These are phyloP conservation scores for Rhinichthys klamathensis DNA, from an alignment of 2,113 vertebrate species.

Conservation along the genomic window DNA sequence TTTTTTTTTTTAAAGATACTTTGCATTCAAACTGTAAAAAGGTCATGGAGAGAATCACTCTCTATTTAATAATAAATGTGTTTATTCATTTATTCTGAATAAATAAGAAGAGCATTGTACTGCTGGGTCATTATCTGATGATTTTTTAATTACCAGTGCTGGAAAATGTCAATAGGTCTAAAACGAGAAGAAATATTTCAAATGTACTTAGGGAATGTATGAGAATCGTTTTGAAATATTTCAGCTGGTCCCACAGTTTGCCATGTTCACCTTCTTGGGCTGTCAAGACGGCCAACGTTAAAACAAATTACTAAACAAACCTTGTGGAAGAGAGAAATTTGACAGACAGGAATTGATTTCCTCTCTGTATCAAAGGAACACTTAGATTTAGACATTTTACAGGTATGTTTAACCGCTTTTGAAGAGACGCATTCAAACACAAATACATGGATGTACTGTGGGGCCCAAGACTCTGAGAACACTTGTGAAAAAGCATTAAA, in stretches of 20 bases:
- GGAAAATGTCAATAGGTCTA: constrained; percentile 34
- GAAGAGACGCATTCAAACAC: constrained; percentile 1
- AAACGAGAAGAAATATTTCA: constrained; percentile 16
- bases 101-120: constrained; percentile 27
- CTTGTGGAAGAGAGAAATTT: constrained; percentile 51
- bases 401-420: constrained; percentile 48
- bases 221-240: constrained; percentile 42
- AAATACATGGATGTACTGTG: too few species aligned
- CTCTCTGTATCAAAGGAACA: constrained; percentile 41
- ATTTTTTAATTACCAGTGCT: constrained; percentile 27
- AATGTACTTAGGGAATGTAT: constrained; percentile 32
- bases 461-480: too few species aligned
- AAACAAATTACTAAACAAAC: constrained; percentile 56
- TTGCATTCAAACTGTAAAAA: constrained; percentile 27
- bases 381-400: constrained; percentile 51
- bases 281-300: constrained; percentile 57
- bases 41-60: background rate
- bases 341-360: constrained; percentile 57
- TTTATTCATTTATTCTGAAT: constrained; percentile 37
- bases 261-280: constrained; percentile 54
- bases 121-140: constrained; percentile 34
- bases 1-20: background rate
- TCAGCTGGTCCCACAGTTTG: constrained; percentile 46
- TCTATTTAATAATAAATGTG: constrained; percentile 27
- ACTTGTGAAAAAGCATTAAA: too few species aligned